Percentiles rank a stretch among this genome's conserved stretches.
Conservation (phyloP, 2,113 vertebrate genomes). For the Ornithorhynchus anatinus region DNA sequence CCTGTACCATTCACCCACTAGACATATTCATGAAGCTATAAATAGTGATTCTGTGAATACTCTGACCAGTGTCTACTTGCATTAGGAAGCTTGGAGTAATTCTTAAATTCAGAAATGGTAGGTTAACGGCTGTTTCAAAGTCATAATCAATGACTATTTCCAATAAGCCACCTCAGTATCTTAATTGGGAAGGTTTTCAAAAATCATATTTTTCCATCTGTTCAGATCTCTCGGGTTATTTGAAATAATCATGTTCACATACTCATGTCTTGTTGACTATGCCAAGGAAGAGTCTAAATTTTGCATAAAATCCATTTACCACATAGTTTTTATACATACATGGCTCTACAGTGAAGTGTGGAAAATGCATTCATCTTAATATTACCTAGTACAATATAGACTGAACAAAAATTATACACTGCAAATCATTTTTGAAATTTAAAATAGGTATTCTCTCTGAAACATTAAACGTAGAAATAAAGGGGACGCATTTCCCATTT, state of each 20-base stretch:
- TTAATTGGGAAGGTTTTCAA: neutral
- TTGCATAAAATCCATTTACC: constrained; percentile 41
- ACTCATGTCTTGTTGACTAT: neutral
- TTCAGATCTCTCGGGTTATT: neutral
- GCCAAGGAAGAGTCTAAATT: constrained; percentile 22
- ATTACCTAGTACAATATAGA: constrained; percentile 6
- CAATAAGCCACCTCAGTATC: neutral
- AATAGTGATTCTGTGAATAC: too few relatives aligned
- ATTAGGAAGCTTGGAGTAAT: too few relatives aligned
- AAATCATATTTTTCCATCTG: constrained; percentile 12
- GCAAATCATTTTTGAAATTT: constrained; percentile 15
- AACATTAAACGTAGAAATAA: neutral
- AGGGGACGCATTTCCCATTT: accelerated
- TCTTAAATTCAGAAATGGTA: neutral
- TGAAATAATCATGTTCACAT: constrained; percentile 8
- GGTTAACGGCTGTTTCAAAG: too few relatives aligned
- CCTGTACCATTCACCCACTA: too few relatives aligned
- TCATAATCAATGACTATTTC: too few relatives aligned
- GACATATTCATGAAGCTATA: too few relatives aligned
- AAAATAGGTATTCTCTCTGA: neutral
- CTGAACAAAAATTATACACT: neutral
- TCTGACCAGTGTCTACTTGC: too few relatives aligned
- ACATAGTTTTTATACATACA: neutral
- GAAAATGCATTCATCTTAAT: constrained; percentile 28
- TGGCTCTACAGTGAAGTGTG: neutral